A percentile compares a stretch with the other conserved stretches of the same genome.
These are phyloP conservation scores for Cryptus viduatorius DNA, from an alignment of 2,888 invertebrate genomes.

Conservation along the genomic window DNA sequence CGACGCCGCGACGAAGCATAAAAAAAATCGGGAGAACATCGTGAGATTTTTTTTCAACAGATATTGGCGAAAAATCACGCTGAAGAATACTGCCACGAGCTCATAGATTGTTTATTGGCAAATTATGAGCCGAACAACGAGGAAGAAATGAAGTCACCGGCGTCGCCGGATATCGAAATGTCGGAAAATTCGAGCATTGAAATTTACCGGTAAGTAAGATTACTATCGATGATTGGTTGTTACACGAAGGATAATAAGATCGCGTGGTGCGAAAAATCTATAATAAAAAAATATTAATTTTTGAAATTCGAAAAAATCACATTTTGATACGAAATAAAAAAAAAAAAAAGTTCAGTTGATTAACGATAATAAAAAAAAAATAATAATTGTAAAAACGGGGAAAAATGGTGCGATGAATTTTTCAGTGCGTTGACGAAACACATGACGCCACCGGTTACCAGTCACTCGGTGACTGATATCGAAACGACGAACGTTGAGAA, in stretches of 20 bases:
- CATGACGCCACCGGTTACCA: slow-evolving; percentile 88
- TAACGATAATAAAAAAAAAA: background rate
- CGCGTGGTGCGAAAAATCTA: no score
- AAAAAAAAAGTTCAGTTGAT: background rate
- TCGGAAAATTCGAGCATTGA: slow-evolving; percentile 90
- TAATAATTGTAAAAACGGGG: background rate
- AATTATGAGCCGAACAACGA: slow-evolving; percentile 88
- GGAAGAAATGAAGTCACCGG: slow-evolving; percentile 83
- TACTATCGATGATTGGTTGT: background rate
- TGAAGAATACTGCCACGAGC: slow-evolving; percentile 89
- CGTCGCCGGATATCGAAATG: slow-evolving; percentile 84
- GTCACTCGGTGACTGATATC: slow-evolving; percentile 84
- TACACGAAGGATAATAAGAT: background rate
- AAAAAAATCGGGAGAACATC: no score
- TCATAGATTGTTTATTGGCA: slow-evolving; percentile 90
- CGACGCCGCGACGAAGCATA: background rate
- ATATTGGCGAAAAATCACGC: slow-evolving; percentile 89
- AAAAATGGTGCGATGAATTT: slow-evolving; percentile 41
- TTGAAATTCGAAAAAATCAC: background rate
- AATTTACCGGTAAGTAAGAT: slow-evolving; percentile 89
- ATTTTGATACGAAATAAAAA: background rate
- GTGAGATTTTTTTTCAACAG: slow-evolving; percentile 78
- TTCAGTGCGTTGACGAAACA: slow-evolving; percentile 90
- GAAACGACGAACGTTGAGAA: slow-evolving; percentile 86
- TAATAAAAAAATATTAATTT: no score